Evolutionary conservation across 2,888 invertebrate genomes (phyloP), one percentile per base, ranked within the genome.

Genomic region (Germaria angustata): DNA sequence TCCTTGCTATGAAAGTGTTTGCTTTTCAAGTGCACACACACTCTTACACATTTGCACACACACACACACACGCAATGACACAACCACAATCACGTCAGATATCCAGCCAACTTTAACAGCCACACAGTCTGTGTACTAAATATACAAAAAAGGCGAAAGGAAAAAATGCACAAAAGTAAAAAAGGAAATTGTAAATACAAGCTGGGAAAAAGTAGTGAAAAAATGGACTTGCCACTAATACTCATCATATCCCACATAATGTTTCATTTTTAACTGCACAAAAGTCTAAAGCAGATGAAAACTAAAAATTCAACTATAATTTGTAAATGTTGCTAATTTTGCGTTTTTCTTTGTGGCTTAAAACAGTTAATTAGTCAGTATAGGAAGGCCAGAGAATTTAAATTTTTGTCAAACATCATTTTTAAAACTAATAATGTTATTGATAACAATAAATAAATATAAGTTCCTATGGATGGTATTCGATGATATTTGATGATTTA

Each of bases 21-120:
- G 87, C 87, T 85, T 87, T 87, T 87, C 86, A 87, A 87, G 85
- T 86, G 86, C 88, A 87, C 80, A 84, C 83, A 81, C 65, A 84
- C 69, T 80, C 76, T 72, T 69, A 75, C 7, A 66, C 28, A 55
- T 53, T 34, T 17, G n/a, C 3, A 34, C 6, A 53, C 22, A 46
- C 32, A 22, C 65, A 59, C 32, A 49, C 22, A 44, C 17, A 61
- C 17, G 68, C 68, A 86, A 86, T 84, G 85, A 85, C 85, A 87
- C 86, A 88, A 87, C 85, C 81, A 76, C 79, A 84, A 72, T 76
- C 81, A 77, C 77, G 80, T 81, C 82, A 80, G 80, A 79, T 73
- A 86, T 81, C 84, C 83, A 84, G 78, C 81, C 81, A 79, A 81
- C 78, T 82, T 78, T 73, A 84, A 80, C 80, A 77, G 80, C 84